phyloP scores from a whole-genome alignment of 2,888 invertebrate species.

The Omphaloscelis lunosa region DNA sequence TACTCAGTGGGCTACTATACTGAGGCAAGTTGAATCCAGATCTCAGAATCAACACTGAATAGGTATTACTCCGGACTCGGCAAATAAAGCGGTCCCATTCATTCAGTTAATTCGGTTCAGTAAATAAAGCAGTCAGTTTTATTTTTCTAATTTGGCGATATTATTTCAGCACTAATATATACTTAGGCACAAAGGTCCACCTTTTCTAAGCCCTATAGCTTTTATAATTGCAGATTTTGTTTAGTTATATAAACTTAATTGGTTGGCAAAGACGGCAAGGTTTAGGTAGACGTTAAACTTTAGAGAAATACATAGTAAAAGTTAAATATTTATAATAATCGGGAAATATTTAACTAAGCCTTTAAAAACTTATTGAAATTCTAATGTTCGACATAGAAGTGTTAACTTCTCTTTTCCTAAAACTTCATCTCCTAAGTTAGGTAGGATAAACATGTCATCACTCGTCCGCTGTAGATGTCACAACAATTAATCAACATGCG shows the following conservation, averaged over 20 bases:
- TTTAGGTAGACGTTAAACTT: background rate
- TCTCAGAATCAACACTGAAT: background rate
- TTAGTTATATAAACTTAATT: background rate
- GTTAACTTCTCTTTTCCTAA: too few species aligned
- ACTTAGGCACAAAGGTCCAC: background rate
- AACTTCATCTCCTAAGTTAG: too few species aligned
- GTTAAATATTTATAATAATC: background rate
- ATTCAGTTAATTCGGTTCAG: background rate
- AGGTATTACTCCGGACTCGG: background rate
- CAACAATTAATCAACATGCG: too few species aligned
- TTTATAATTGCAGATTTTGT: background rate
- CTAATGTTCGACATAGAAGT: too few species aligned
- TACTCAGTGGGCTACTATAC: background rate
- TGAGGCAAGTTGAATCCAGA: background rate
- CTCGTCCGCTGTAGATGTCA: too few species aligned
- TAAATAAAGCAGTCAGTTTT: background rate
- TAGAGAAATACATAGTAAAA: background rate
- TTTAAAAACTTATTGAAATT: too few species aligned
- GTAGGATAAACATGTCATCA: too few species aligned
- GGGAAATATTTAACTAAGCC: too few species aligned
- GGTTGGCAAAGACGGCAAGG: background rate
- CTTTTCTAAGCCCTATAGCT: background rate
- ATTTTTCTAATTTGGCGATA: background rate
- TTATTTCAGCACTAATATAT: slow-evolving; percentile 3
- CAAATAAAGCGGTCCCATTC: background rate